These are phyloP conservation scores for Monoplex corrugatus DNA, from an alignment of 2,888 invertebrate species.

Conservation along the genomic window DNA sequence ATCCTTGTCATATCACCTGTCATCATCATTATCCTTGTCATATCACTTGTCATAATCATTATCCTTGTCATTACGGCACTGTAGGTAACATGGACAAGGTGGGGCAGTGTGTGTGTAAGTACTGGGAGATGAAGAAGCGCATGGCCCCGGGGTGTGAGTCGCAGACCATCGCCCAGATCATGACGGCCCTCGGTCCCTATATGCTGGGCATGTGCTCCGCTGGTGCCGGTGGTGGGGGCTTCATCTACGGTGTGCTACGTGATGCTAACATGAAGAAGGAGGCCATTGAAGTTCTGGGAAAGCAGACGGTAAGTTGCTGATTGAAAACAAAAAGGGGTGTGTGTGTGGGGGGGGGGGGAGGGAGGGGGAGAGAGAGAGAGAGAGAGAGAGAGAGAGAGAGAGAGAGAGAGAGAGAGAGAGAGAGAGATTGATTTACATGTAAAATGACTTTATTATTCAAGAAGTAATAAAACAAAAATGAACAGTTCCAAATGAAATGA, in stretches of 20 bases:
- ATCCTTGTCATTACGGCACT: too few species aligned
- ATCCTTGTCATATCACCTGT: too few species aligned
- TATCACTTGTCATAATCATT: too few species aligned
- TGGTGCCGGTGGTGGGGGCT: conserved; percentile 82
- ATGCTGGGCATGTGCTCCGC: conserved; percentile 79
- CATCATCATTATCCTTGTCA: too few species aligned
- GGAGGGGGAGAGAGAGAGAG: background rate
- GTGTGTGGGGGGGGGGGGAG: too few species aligned
- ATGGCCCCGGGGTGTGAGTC: conserved; percentile 83
- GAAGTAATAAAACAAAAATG: too few species aligned
- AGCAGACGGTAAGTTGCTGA: conserved; percentile 48
- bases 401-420: background rate
- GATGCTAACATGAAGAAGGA: conserved; percentile 58
- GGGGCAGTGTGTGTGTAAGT: conserved; percentile 78
- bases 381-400: background rate
- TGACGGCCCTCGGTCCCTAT: conserved; percentile 74
- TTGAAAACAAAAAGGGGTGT: too few species aligned
- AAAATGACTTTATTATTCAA: too few species aligned
- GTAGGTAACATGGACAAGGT: conserved; percentile 78
- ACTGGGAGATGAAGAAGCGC: conserved; percentile 82
- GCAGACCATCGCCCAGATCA: conserved; percentile 75
- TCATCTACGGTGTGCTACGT: conserved; percentile 79
- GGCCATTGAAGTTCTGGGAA: conserved; percentile 42
- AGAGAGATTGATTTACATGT: too few species aligned
- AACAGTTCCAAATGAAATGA: too few species aligned